These are phyloP conservation scores for Synanthedon tipuliformis DNA, from an alignment of 2,888 invertebrate genomes.

Conservation along the genomic window DNA sequence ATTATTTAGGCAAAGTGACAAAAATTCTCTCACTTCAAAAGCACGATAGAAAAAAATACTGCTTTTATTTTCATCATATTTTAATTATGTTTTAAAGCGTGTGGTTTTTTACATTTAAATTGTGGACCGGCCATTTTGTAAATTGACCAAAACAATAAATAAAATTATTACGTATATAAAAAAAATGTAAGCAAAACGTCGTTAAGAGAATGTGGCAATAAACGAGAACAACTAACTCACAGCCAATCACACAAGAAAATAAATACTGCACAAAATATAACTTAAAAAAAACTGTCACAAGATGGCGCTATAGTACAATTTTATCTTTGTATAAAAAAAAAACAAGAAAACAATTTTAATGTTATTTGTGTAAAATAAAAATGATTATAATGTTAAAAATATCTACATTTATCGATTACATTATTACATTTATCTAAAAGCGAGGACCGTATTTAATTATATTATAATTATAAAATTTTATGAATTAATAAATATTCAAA, in stretches of 20 bases:
- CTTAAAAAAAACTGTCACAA: too few species aligned
- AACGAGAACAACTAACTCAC: conserved; percentile 7
- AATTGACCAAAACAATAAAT: background rate
- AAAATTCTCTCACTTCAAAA: conserved; percentile 31
- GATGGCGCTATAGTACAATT: too few species aligned
- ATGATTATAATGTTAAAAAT: too few species aligned
- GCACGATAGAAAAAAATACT: conserved; percentile 21
- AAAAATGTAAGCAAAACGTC: background rate
- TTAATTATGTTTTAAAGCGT: background rate
- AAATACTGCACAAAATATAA: too few species aligned
- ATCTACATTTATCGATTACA: too few species aligned
- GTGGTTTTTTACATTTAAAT: background rate
- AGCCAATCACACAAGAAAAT: conserved; percentile 7
- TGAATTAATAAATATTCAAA: too few species aligned
- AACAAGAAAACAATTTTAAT: too few species aligned
- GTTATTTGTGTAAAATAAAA: too few species aligned
- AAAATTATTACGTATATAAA: background rate
- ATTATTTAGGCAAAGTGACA: conserved; percentile 59
- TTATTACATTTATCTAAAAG: too few species aligned
- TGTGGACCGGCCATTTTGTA: background rate
- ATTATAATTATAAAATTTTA: too few species aligned
- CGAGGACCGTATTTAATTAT: too few species aligned
- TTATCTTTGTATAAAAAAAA: too few species aligned
- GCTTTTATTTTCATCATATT: conserved; percentile 6
- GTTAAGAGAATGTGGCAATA: background rate